These are phyloP conservation scores for Caenorhabditis macrosperma DNA, from an alignment of 2,888 invertebrate genomes.

Conservation along the genomic window DNA sequence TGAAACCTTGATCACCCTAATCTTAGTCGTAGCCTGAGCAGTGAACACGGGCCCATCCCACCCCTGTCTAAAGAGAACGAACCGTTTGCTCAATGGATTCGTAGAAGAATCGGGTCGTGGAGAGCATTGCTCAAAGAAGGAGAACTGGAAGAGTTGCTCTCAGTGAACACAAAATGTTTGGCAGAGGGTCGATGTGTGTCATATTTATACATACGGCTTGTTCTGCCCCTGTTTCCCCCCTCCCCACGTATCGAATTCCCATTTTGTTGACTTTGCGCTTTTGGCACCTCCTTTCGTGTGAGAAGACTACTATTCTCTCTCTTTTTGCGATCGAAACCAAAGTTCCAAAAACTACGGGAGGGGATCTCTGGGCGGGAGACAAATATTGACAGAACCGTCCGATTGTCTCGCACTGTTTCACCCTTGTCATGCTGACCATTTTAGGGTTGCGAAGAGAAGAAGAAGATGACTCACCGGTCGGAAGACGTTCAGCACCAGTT, in stretches of 20 bases:
- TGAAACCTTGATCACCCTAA: too few species aligned
- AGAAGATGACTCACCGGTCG: conserved; percentile 55
- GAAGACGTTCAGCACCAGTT: conserved; percentile 64
- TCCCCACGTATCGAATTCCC: conserved; percentile 41
- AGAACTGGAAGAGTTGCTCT: too few species aligned
- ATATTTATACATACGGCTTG: conserved; percentile 34
- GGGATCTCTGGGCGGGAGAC: neutral
- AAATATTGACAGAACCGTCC: conserved; percentile 47
- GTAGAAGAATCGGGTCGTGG: conserved; percentile 29
- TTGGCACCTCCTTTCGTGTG: conserved; percentile 30
- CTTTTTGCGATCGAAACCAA: too few species aligned
- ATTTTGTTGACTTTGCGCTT: conserved; percentile 33
- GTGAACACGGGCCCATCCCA: too few species aligned
- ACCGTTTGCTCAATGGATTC: conserved; percentile 26
- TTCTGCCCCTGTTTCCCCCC: too few species aligned
- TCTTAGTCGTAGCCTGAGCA: too few species aligned
- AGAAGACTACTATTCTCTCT: neutral
- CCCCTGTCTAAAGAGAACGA: conserved; percentile 1
- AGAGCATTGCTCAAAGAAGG: conserved; percentile 11
- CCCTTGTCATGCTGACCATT: neutral
- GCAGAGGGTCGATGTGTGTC: conserved; percentile 12
- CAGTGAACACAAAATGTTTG: neutral
- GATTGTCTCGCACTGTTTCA: conserved; percentile 32
- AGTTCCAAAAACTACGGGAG: conserved; percentile 30
- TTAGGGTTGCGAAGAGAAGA: too few species aligned